Conservation (phyloP, 2,888 invertebrate genomes). For the Gymnoscelis rufifasciata region DNA sequence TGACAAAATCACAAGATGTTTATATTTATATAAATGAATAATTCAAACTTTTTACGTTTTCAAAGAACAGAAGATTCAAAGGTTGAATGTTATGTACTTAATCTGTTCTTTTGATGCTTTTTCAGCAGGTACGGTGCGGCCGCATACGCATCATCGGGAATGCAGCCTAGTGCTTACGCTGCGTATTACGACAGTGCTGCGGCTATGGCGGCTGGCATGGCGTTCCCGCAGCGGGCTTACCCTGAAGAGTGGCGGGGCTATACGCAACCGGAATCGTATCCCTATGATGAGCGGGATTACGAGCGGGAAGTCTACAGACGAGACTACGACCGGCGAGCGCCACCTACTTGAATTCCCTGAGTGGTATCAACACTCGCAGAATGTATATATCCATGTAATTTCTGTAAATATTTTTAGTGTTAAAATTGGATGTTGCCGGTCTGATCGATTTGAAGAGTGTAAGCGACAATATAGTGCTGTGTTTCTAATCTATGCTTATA, state of each 20-base stretch:
- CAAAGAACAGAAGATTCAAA: no score
- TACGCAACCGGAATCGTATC: constrained; percentile 71
- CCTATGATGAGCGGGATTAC: constrained; percentile 75
- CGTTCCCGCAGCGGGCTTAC: constrained; percentile 66
- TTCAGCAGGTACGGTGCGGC: constrained; percentile 58
- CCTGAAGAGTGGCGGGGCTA: constrained; percentile 75
- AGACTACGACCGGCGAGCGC: constrained; percentile 83
- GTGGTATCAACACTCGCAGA: constrained; percentile 18
- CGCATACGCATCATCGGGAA: constrained; percentile 54
- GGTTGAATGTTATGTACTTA: no score
- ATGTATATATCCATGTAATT: constrained; percentile 62
- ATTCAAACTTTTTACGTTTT: no score
- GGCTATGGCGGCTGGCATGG: constrained; percentile 73
- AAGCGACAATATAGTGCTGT: constrained; percentile 78
- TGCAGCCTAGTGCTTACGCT: constrained; percentile 66
- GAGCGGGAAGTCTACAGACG: constrained; percentile 79
- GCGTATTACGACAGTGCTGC: constrained; percentile 65
- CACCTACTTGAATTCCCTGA: constrained; percentile 64
- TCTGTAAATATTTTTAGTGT: constrained; percentile 61
- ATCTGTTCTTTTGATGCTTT: no score
- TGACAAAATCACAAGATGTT: no score
- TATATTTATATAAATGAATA: no score
- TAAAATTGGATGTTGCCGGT: constrained; percentile 56
- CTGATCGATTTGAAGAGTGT: constrained; percentile 61
- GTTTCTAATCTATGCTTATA: constrained; percentile 75